Conservation (phyloP, 2,888 invertebrate genomes). For the Tyria jacobaeae region DNA sequence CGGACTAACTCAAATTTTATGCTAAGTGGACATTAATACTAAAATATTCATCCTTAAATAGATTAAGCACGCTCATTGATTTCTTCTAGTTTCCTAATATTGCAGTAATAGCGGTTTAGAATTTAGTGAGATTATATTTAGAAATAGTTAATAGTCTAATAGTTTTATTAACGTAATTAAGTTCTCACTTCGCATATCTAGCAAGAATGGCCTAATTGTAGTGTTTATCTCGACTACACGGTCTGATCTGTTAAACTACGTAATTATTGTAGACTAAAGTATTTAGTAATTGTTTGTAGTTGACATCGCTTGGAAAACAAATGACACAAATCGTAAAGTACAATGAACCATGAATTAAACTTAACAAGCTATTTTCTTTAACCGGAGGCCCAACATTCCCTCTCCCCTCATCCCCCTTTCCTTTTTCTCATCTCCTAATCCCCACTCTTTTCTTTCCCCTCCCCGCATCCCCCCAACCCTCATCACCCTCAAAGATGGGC, state of each 20-base stretch:
- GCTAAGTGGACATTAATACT: conserved; percentile 23
- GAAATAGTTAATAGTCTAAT: conserved; percentile 27
- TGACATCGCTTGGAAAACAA: not conserved
- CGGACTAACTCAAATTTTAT: conserved; percentile 15
- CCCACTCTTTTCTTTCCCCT: too few species aligned
- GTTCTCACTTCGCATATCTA: conserved; percentile 21
- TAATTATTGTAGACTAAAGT: conserved; percentile 2
- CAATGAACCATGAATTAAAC: too few species aligned
- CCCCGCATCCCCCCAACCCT: too few species aligned
- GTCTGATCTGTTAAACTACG: conserved; percentile 5
- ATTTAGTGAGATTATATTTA: conserved; percentile 31
- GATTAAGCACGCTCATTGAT: conserved; percentile 28
- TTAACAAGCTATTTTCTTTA: too few species aligned
- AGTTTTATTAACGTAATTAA: conserved; percentile 33
- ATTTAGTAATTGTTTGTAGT: conserved; percentile 4
- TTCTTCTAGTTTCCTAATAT: conserved; percentile 30
- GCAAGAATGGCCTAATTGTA: conserved; percentile 34
- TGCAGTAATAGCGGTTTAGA: conserved; percentile 26
- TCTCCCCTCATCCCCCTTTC: too few species aligned
- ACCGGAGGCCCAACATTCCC: too few species aligned
- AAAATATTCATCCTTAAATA: conserved; percentile 18
- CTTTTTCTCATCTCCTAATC: too few species aligned
- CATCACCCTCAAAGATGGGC: too few species aligned
- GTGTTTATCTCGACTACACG: conserved; percentile 14
- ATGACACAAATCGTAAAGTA: not conserved